phyloP scores from a whole-genome alignment of 2,113 vertebrate genomes.

The Rousettus leschenaultii region DNA sequence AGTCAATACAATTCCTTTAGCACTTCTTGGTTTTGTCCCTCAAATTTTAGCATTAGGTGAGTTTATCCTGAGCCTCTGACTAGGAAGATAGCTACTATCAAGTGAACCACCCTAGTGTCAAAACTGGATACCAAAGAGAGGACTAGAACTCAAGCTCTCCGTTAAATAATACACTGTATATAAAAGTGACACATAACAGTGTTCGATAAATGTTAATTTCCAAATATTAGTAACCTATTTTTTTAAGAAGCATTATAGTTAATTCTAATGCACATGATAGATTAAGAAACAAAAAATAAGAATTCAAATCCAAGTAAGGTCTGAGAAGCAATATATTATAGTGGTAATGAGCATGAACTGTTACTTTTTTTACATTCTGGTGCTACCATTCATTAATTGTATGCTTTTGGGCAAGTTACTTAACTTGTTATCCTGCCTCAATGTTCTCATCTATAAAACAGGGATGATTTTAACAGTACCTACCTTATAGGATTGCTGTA shows the following conservation, averaged over 20 bases:
- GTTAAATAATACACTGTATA: not conserved
- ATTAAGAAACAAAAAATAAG: not conserved
- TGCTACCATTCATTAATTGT: not conserved
- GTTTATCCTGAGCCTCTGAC: not conserved
- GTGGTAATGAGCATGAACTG: not conserved
- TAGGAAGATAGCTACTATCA: not conserved
- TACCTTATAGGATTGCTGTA: not conserved
- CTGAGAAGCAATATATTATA: not conserved
- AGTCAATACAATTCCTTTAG: not conserved
- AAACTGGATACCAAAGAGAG: not conserved
- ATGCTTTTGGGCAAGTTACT: not conserved
- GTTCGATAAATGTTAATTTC: not conserved
- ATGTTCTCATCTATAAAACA: not conserved
- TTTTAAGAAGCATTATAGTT: not conserved
- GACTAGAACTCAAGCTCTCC: not conserved
- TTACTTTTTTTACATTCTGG: not conserved
- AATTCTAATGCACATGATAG: not conserved
- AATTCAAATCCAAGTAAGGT: not conserved
- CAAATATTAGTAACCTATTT: not conserved
- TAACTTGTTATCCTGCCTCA: not conserved
- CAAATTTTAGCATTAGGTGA: not conserved
- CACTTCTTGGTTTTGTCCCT: not conserved
- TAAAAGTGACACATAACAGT: not conserved
- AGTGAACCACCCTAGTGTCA: not conserved
- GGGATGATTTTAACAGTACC: not conserved